Percentiles rank a stretch among this genome's conserved stretches.
Evolutionary conservation across 2,888 invertebrate species (phyloP).

Genomic region (Aphrophora alni): DNA sequence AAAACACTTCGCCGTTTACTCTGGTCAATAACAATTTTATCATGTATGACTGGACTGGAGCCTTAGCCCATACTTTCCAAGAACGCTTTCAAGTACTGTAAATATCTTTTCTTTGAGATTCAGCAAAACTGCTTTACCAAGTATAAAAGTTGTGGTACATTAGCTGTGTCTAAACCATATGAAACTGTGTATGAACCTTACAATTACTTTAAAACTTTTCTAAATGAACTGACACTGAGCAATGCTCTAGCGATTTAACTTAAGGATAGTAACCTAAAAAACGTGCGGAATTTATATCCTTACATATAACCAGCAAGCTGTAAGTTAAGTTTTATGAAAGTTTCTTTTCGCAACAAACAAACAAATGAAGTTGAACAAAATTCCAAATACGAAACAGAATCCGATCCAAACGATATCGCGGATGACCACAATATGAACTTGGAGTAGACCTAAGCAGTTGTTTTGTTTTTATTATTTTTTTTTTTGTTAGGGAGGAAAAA

Average conservation of each 20-base stretch:
- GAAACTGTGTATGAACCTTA: neutral
- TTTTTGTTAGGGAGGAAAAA: too few relatives aligned
- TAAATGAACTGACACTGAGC: neutral
- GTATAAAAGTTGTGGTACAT: neutral
- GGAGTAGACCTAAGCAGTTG: too few relatives aligned
- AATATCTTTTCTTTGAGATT: slow-evolving; percentile 6
- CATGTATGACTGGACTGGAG: slow-evolving; percentile 9
- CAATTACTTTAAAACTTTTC: neutral
- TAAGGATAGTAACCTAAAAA: slow-evolving; percentile 16
- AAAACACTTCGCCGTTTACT: slow-evolving; percentile 6
- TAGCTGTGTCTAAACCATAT: slow-evolving; percentile 15
- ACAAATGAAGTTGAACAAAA: too few relatives aligned
- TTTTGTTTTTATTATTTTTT: too few relatives aligned
- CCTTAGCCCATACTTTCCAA: too few relatives aligned
- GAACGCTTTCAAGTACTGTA: neutral
- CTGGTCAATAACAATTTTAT: neutral
- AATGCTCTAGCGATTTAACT: neutral
- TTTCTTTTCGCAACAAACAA: too few relatives aligned
- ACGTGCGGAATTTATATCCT: neutral
- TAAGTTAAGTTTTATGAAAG: neutral
- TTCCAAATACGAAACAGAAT: too few relatives aligned
- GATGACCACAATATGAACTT: too few relatives aligned
- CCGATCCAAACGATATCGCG: too few relatives aligned
- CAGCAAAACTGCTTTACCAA: slow-evolving; percentile 10
- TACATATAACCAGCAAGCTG: too few relatives aligned